Base-by-base conservation (phyloP, 2,113 vertebrate species). In the Pithys albifrons region DNA sequence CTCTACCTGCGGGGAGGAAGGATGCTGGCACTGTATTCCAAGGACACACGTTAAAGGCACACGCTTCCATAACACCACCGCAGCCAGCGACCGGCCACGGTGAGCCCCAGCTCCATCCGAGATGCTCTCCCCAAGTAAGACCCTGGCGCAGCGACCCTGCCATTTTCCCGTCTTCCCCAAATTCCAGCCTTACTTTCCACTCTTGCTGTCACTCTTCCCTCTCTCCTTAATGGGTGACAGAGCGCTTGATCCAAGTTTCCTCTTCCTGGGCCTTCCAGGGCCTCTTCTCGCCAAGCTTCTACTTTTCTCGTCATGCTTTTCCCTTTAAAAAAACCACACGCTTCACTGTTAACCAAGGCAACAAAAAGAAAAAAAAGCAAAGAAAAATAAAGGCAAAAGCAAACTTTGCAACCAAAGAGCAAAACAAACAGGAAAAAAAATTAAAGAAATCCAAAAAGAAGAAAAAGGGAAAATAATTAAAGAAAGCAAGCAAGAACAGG, bases 261-360 rank as follows among this genome's bases (percentile, higher is more conserved):
- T 99, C 98, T 99, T 99, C 97, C 99, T 98, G 49, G 99, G 99
- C 98, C 99, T 98, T 92, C 99, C 99, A 93, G 99, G 98, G 96
- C 99, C 99, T 96, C 99, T 98, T 97, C 99, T 98, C 58, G 98
- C 98, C 95, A 99, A 98, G 97, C 98, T 99, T 97, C 98, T 98
- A 98, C 98, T 99, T 97, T 99, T 98, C 85, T 99, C 99, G 94
- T 99, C 99, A 98, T 98, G 98, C 97, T 98, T 98, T 98, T 98
- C 98, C 98, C 98, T 99, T 98, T 95, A 98, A 98, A 96, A 98
- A 97, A 98, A 98, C 97, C 98, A 98, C 97, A 98, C 96, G 98
- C 98, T 97, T 85, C 96, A 97, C 97, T 96, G 97, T 98, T 98
- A 98, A 97, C 97, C 97, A 95, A 96, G 85, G 84, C 92, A 97